A percentile compares a stretch with the other conserved stretches of the same genome.
These are phyloP conservation scores for Empidonax traillii DNA, from an alignment of 2,113 vertebrate genomes.

Conservation along the genomic window DNA sequence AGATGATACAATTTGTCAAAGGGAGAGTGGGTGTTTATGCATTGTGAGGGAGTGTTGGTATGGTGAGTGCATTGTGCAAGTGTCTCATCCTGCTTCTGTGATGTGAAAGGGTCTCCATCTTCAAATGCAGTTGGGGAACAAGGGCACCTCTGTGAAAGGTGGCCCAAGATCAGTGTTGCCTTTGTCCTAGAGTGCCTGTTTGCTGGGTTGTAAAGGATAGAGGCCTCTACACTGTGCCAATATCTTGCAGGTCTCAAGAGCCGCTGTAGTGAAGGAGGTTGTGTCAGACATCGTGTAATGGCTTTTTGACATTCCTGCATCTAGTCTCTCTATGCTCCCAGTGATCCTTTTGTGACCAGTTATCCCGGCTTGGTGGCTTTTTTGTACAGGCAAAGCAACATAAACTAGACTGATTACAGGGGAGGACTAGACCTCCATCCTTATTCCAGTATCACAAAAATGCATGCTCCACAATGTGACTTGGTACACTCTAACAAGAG, in stretches of 20 bases:
- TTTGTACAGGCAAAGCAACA: not conserved
- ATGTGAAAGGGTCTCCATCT: not conserved
- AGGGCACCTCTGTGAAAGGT: not conserved
- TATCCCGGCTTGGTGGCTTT: not conserved
- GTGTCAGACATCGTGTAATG: rapidly evolving
- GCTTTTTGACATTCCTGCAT: not conserved
- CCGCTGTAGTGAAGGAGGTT: not conserved
- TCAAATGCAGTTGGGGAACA: rapidly evolving
- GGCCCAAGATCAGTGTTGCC: not conserved
- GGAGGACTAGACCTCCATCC: not conserved
- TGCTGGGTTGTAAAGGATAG: not conserved
- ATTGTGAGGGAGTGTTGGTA: not conserved
- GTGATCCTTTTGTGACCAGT: not conserved
- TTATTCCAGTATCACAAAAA: not conserved
- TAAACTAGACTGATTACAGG: not conserved
- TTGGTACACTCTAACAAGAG: not conserved
- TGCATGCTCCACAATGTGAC: rapidly evolving
- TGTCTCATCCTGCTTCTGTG: not conserved
- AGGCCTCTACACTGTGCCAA: rapidly evolving
- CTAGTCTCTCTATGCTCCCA: not conserved
- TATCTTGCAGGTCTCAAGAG: rapidly evolving
- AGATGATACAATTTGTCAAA: not conserved
- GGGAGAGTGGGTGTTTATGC: not conserved
- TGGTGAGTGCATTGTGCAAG: not conserved
- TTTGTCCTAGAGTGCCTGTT: not conserved